Conservation (phyloP, 2,888 invertebrate species). For the Ptychoptera albimana region DNA sequence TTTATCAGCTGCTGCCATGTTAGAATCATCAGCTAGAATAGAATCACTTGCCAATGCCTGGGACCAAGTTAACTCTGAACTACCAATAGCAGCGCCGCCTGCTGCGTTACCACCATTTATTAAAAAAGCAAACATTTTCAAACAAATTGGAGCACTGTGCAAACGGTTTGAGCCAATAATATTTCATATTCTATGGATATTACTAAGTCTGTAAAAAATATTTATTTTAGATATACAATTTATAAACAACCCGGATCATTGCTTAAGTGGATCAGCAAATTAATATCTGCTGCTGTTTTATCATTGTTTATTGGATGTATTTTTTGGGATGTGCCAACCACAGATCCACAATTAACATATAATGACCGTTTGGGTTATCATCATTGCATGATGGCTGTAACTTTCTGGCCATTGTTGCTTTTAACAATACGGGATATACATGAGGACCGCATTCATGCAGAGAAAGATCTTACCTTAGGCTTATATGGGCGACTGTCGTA, state of each 20-base stretch:
- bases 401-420: conserved; percentile 62
- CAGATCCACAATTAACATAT: conserved; percentile 53
- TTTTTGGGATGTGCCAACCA: conserved; percentile 75
- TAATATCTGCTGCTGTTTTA: conserved; percentile 64
- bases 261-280: conserved; percentile 58
- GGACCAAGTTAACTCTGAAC: conserved; percentile 33
- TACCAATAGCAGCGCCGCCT: conserved; percentile 49
- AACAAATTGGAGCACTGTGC: conserved; percentile 51
- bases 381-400: conserved; percentile 62
- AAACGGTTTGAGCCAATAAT: conserved; percentile 21
- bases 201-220: not conserved
- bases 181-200: not conserved
- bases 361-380: conserved; percentile 77
- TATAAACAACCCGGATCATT: conserved; percentile 78
- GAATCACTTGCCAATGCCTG: conserved; percentile 70
- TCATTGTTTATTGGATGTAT: conserved; percentile 74
- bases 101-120: conserved; percentile 53
- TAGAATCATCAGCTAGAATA: conserved; percentile 86
- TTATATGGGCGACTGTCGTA: conserved; percentile 67
- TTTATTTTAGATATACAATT: conserved; percentile 28
- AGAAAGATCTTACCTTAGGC: conserved; percentile 64
- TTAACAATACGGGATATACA: conserved; percentile 32
- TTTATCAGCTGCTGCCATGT: conserved; percentile 82
- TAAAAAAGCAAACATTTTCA: conserved; percentile 43
- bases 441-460: conserved; percentile 44